Conservation (phyloP, 2,113 vertebrate species). For the Pteronura brasiliensis region DNA sequence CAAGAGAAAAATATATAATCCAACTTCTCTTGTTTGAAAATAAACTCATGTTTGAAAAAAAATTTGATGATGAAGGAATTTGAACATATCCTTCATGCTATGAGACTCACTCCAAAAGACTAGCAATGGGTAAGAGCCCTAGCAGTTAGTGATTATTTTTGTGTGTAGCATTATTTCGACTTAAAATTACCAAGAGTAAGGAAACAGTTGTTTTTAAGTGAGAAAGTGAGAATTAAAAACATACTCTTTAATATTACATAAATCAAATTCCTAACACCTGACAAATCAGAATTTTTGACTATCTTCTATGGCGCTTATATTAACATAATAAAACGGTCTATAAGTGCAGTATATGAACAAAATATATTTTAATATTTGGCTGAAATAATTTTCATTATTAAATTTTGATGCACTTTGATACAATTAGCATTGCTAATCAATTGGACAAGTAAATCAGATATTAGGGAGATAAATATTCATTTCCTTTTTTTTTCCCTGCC, state of each 20-base stretch:
- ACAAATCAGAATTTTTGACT: constrained; percentile 75
- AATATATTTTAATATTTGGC: constrained; percentile 63
- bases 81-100: background rate
- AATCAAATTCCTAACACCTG: constrained; percentile 74
- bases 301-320: constrained; percentile 63
- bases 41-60: background rate
- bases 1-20: background rate
- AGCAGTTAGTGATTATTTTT: background rate
- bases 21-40: background rate
- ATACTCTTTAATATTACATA: constrained; percentile 66
- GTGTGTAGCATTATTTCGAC: background rate
- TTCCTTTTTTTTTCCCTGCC: background rate
- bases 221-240: constrained; percentile 47
- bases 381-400: constrained; percentile 72
- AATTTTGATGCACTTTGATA: constrained; percentile 33
- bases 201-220: constrained; percentile 56
- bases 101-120: background rate
- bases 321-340: constrained; percentile 73
- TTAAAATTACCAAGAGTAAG: background rate
- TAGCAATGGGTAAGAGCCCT: background rate
- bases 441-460: constrained; percentile 27
- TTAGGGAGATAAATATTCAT: background rate
- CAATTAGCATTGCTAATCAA: constrained; percentile 6
- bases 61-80: background rate
- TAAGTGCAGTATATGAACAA: constrained; percentile 55